Conservation (phyloP, 37 sponge, comb jelly and placozoan genomes). For the Corticium candelabrum region DNA sequence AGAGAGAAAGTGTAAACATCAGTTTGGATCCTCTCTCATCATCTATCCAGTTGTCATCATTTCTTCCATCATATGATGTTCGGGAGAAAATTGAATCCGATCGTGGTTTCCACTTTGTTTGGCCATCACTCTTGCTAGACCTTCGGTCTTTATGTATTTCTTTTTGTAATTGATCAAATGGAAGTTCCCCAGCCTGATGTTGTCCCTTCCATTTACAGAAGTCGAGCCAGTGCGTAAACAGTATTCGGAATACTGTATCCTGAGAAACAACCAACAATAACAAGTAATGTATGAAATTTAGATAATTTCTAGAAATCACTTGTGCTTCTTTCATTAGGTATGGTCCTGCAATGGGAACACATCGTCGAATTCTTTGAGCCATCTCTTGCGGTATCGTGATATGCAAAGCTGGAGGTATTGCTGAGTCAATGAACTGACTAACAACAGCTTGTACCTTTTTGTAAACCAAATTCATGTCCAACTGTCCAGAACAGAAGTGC, state of each 20-base stretch:
- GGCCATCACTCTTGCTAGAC: neutral
- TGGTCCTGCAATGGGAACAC: neutral
- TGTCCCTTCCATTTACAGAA: neutral
- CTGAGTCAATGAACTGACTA: neutral
- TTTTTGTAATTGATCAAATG: neutral
- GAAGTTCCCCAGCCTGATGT: neutral
- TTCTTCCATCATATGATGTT: neutral
- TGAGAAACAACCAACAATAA: neutral
- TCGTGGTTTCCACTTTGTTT: neutral
- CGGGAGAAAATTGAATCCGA: neutral
- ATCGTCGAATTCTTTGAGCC: neutral
- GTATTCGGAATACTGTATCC: neutral
- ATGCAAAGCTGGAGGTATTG: neutral
- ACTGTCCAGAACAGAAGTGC: neutral
- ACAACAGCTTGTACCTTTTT: neutral
- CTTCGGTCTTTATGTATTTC: neutral
- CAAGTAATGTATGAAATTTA: neutral
- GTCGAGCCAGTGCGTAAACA: neutral
- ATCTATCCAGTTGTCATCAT: neutral
- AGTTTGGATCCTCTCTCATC: neutral
- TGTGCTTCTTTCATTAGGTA: neutral
- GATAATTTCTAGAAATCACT: neutral
- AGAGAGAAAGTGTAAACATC: neutral
- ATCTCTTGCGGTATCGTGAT: neutral
- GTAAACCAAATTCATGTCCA: neutral